phyloP scores from a whole-genome alignment of 2,797 vertebrate genomes.

The Sternotherus odoratus region DNA sequence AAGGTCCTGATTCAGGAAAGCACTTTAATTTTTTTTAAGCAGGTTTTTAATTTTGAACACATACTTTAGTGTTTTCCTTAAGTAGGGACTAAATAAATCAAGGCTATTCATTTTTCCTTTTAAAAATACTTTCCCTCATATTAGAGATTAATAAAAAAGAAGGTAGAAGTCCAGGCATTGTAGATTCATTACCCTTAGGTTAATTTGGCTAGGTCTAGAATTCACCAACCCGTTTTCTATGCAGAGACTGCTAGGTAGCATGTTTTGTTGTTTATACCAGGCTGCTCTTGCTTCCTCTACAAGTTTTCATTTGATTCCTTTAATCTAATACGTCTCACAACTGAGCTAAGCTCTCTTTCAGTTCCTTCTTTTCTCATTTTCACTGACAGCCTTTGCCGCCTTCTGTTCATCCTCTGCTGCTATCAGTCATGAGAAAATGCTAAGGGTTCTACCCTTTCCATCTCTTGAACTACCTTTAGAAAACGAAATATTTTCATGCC shows the following conservation, averaged over 20 bases:
- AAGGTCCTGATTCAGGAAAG: background rate
- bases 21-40: rapidly evolving
- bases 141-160: background rate
- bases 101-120: background rate
- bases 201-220: background rate
- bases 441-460: conserved; percentile 14
- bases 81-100: background rate
- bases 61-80: background rate
- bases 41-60: too few relatives aligned
- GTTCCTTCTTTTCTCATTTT: conserved; percentile 38
- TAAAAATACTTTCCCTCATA: background rate
- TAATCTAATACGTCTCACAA: conserved; percentile 20
- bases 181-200: rapidly evolving
- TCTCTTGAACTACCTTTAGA: background rate
- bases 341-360: conserved; percentile 8
- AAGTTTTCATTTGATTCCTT: conserved; percentile 2
- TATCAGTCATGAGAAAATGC: conserved; percentile 28
- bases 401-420: background rate
- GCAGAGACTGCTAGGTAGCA: background rate
- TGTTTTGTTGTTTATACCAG: background rate
- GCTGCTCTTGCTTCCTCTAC: background rate
- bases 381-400: background rate
- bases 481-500: conserved; percentile 31
- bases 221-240: background rate
- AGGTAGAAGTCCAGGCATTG: background rate